Conservation (phyloP, 2,888 invertebrate species). For the Cecidostiba fungosa region DNA sequence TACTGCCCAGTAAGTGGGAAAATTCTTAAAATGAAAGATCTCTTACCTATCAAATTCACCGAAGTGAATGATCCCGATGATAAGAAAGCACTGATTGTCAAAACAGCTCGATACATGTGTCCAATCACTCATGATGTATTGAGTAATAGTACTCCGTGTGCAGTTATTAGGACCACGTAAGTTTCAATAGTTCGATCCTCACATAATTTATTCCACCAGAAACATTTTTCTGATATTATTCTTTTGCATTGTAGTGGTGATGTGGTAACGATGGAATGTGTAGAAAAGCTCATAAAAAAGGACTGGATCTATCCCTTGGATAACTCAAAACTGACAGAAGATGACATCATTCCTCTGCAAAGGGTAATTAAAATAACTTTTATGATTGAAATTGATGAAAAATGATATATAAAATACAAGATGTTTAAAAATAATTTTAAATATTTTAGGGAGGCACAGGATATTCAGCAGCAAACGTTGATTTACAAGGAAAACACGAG, state of each 20-base stretch:
- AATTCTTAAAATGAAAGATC: slow-evolving; percentile 93
- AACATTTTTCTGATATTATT: slow-evolving; percentile 35
- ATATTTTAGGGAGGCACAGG: slow-evolving; percentile 94
- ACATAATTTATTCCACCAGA: not conserved
- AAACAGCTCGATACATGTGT: slow-evolving; percentile 97
- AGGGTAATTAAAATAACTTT: slow-evolving; percentile 82
- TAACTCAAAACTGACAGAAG: slow-evolving; percentile 90
- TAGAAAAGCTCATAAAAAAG: slow-evolving; percentile 97
- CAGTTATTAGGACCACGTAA: slow-evolving; percentile 93
- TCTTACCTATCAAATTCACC: slow-evolving; percentile 96
- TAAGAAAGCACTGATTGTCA: slow-evolving; percentile 92
- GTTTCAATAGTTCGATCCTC: slow-evolving; percentile 68
- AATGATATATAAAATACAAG: not conserved
- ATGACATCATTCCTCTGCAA: slow-evolving; percentile 95
- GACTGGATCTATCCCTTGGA: slow-evolving; percentile 98
- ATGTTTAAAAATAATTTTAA: not conserved
- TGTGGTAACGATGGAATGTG: slow-evolving; percentile 97
- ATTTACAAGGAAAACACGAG: slow-evolving; percentile 91
- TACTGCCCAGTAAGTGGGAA: slow-evolving; percentile 93
- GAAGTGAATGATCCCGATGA: slow-evolving; percentile 93
- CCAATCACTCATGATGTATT: slow-evolving; percentile 98
- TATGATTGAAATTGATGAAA: not conserved
- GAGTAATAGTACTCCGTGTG: slow-evolving; percentile 96
- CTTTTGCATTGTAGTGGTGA: slow-evolving; percentile 87
- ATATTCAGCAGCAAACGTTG: slow-evolving; percentile 92